Evolutionary conservation across 2,888 invertebrate species (phyloP).

Genomic region (Diogma glabrata): DNA sequence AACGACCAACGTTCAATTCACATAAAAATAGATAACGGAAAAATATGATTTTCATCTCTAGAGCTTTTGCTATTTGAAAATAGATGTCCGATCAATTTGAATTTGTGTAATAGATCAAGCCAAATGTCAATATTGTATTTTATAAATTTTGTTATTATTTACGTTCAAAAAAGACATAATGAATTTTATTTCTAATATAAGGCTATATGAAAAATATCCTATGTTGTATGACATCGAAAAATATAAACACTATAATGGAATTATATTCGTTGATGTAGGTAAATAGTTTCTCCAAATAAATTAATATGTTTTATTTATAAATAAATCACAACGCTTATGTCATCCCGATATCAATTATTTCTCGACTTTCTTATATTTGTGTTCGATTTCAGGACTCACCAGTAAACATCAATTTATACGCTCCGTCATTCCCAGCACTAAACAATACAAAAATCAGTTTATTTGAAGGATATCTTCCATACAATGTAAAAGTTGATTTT

Average conservation of each 20-base stretch:
- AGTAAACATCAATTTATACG: background rate
- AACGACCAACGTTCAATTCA: no score
- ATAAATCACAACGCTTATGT: background rate
- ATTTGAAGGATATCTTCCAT: background rate
- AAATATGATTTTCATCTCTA: no score
- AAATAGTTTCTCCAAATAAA: no score
- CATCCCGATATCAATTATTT: no score
- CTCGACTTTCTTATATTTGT: no score
- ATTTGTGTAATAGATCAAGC: background rate
- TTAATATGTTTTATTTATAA: background rate
- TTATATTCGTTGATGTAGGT: background rate
- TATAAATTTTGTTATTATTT: no score
- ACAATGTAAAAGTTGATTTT: no score
- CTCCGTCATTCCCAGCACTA: background rate
- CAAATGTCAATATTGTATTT: background rate
- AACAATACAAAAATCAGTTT: background rate
- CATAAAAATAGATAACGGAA: no score
- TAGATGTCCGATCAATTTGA: background rate
- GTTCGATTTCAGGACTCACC: background rate
- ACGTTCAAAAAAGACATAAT: no score
- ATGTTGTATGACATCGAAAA: background rate
- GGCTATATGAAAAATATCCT: background rate
- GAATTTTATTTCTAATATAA: no score
- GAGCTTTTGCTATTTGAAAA: background rate
- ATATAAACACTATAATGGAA: background rate